phyloP scores from a whole-genome alignment of 23 tunicate species.

The Halocynthia roretzi region DNA sequence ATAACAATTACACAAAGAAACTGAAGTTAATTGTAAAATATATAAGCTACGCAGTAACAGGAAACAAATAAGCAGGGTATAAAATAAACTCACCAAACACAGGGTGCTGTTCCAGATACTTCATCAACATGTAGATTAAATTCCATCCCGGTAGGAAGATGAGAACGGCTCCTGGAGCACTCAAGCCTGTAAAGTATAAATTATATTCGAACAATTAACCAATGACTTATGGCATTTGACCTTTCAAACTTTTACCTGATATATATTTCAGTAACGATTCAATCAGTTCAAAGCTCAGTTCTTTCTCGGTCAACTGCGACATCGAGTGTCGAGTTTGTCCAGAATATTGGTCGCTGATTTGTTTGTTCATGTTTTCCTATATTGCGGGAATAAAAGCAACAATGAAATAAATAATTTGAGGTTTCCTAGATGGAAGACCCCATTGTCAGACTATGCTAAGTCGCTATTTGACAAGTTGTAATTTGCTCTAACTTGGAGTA shows the following conservation, averaged over 20 bases:
- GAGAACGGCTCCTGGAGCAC: slow-evolving; percentile 77
- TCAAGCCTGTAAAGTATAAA: slow-evolving; percentile 27
- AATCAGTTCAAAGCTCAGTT: slow-evolving; percentile 67
- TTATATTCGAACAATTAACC: too few species aligned
- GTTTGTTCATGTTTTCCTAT: slow-evolving; percentile 65
- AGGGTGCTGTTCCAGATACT: slow-evolving; percentile 84
- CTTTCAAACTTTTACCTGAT: slow-evolving; percentile 21
- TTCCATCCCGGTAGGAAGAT: slow-evolving; percentile 97
- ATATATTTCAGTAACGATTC: slow-evolving; percentile 78
- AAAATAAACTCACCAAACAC: slow-evolving; percentile 47
- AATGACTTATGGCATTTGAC: too few species aligned
- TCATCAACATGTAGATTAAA: slow-evolving; percentile 72
- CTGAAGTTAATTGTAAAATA: not conserved
- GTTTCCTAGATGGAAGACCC: too few species aligned
- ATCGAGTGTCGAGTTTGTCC: slow-evolving; percentile 63
- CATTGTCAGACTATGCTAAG: too few species aligned
- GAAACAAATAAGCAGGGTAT: not conserved
- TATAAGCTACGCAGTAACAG: not conserved
- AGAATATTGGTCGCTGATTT: slow-evolving; percentile 50
- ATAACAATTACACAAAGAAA: not conserved
- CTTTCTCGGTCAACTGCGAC: slow-evolving; percentile 71
- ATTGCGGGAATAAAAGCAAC: not conserved
- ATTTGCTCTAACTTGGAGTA: too few species aligned
- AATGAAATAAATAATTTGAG: not conserved
- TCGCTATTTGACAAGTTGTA: too few species aligned